phyloP scores from a whole-genome alignment of 2,888 invertebrate species.

The Andricus curvator region DNA sequence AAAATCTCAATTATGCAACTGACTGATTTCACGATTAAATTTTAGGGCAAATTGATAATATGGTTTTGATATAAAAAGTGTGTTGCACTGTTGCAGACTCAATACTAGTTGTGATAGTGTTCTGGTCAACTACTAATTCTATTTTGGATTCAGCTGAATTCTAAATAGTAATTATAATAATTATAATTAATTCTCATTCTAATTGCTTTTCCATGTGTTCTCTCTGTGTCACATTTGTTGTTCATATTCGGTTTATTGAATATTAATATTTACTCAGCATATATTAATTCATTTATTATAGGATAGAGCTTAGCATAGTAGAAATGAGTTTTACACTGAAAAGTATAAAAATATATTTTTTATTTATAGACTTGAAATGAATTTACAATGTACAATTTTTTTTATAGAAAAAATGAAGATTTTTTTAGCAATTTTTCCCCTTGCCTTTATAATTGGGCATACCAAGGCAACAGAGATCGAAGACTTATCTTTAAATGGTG shows the following conservation, averaged over 20 bases:
- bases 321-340: no score
- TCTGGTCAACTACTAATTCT: neutral
- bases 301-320: neutral
- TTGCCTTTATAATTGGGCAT: neutral
- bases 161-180: neutral
- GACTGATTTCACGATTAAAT: neutral
- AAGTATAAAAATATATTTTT: no score
- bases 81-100: neutral
- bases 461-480: neutral
- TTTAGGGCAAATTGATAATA: neutral
- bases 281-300: neutral
- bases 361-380: no score
- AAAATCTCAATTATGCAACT: neutral
- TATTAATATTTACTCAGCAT: neutral
- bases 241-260: neutral
- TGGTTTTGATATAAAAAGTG: neutral
- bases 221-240: neutral
- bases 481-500: neutral
- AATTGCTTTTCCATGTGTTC: neutral
- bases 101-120: conserved; percentile 2
- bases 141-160: neutral
- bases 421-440: neutral
- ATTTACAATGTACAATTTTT: neutral
- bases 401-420: conserved; percentile 13
- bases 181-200: neutral